These are phyloP conservation scores for Falco punctatus DNA, from an alignment of 2,113 vertebrate genomes.

Conservation along the genomic window DNA sequence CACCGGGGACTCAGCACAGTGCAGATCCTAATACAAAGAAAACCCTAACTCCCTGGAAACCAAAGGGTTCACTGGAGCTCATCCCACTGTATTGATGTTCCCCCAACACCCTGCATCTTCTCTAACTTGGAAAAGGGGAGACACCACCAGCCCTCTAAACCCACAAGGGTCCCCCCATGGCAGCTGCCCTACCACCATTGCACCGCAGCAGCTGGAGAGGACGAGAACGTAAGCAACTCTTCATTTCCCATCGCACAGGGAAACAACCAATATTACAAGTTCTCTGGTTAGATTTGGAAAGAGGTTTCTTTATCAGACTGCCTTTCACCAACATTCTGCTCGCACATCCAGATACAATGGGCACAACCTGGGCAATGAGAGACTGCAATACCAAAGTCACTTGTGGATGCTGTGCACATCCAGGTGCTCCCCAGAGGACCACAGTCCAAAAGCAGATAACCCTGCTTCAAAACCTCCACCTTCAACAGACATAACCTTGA, in stretches of 20 bases:
- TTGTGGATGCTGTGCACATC: background rate
- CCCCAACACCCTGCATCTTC: background rate
- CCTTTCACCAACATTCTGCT: background rate
- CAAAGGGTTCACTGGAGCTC: background rate
- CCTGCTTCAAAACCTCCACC: background rate
- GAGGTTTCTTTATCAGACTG: background rate
- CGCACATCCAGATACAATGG: background rate
- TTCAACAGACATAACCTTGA: accelerated
- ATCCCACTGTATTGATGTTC: accelerated
- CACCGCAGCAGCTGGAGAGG: background rate
- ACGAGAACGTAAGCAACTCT: background rate
- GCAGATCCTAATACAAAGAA: background rate
- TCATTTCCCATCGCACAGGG: background rate
- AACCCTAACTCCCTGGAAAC: background rate
- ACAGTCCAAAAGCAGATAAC: background rate
- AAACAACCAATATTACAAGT: background rate
- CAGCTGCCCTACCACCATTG: background rate
- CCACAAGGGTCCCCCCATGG: accelerated
- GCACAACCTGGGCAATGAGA: background rate
- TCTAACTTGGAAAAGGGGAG: background rate
- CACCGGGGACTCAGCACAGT: background rate
- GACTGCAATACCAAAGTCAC: background rate
- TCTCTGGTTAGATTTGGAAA: background rate
- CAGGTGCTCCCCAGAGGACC: background rate
- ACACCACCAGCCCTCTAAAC: background rate